Evolutionary conservation across 2,888 invertebrate genomes (phyloP), one percentile per base, ranked within the genome.

Genomic region (Ctena decussata): DNA sequence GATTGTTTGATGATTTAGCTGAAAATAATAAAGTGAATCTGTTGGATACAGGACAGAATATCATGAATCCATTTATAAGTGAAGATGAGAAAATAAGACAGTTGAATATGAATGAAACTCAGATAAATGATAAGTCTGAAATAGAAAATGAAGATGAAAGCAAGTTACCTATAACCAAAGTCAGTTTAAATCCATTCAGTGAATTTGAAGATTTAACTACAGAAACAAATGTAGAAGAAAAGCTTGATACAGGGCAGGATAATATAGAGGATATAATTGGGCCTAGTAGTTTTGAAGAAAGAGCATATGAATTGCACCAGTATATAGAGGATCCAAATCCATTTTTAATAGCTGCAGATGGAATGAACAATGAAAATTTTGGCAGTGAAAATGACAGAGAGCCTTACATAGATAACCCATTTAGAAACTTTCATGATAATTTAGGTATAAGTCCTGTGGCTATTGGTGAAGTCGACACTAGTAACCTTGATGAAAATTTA

Each of bases 51-150:
- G 57, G 57, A 5, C 57, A 57, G 27, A 57, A 57, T 27, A n/a
- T n/a, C n/a, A 57, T 5, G 15, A 57, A 57, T 57, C 57, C 57
- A 27, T 57, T 57, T 27, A 57, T 57, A 8, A 57, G 27, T 57
- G 57, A 57, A 57, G 57, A 18, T 21, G 57, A 57, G 57, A 57
- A 57, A 57, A 27, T 57, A 57, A 57, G 57, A 57, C 57, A 57
- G 27, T 27, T 57, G 15, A 57, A 57, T 27, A 57, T 24, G 24
- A 57, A 57, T 57, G 57, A 57, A 57, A 24, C 6, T 6, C 57
- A 57, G 57, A 27, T 27, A 8, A 15, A 6, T 12, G 57, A 46
- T 46, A 46, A 46, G 3, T 11, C 15, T 6, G 41, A 11, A 41
- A 11, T 15, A 41, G 46, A 46, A 21, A 15, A 46, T 46, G 46